Percentiles rank a stretch among this genome's conserved stretches.
Conservation (phyloP, 2,113 vertebrate genomes). For the Dunckerocampus dactyliophorus region DNA sequence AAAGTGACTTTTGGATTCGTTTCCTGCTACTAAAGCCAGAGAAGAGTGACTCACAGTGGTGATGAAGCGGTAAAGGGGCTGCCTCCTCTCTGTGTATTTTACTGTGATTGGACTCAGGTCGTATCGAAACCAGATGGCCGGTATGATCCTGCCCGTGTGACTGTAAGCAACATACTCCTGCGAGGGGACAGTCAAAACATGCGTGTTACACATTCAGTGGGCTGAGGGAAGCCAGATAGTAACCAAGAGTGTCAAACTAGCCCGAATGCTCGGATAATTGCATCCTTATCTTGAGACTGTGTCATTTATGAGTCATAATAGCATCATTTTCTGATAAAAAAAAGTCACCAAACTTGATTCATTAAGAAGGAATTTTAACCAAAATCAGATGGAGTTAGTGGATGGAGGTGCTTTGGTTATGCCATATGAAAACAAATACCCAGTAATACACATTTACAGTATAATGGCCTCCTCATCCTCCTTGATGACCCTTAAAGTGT, state of each 20-base stretch:
- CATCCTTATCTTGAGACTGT: conserved; percentile 3
- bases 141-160: conserved; percentile 96
- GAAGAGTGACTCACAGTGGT: conserved; percentile 84
- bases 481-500: conserved; percentile 1
- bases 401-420: background rate
- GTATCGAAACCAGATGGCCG: conserved; percentile 98
- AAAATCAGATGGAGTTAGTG: conserved; percentile 5
- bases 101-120: conserved; percentile 99
- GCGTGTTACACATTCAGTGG: background rate
- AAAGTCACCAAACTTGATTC: conserved; percentile 17
- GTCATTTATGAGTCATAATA: conserved; percentile 25
- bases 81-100: conserved; percentile 94
- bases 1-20: background rate
- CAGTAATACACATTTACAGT: background rate
- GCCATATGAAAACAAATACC: background rate
- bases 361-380: conserved; percentile 20
- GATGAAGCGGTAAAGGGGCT: conserved; percentile 95
- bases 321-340: conserved; percentile 7
- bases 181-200: background rate
- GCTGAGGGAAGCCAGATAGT: background rate
- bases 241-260: background rate
- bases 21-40: background rate
- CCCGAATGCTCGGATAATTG: background rate
- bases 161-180: conserved; percentile 98
- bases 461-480: no score